phyloP scores from a whole-genome alignment of 2,797 vertebrate genomes.

The Scomberomorus guttatus region DNA sequence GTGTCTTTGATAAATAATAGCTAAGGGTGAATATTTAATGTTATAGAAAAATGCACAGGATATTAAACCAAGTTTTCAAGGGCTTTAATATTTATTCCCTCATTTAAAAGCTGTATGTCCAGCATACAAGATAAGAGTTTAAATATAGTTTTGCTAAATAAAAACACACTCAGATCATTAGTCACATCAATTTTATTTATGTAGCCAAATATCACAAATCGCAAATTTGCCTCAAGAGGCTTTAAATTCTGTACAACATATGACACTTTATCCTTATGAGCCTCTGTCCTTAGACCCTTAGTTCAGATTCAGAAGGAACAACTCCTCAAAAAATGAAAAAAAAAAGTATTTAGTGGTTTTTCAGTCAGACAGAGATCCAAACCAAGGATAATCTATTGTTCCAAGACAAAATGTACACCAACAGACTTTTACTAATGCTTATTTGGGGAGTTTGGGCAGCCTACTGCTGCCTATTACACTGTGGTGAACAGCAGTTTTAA shows the following conservation, averaged over 20 bases:
- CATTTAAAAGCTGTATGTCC: not conserved
- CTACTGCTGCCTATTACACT: slow-evolving; percentile 34
- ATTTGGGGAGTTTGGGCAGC: slow-evolving; percentile 34
- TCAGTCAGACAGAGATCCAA: not conserved
- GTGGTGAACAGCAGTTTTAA: slow-evolving; percentile 19
- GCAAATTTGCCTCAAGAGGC: not conserved
- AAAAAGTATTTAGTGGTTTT: too few species aligned
- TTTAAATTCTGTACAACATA: not conserved
- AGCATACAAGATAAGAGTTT: not conserved
- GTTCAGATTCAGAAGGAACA: too few species aligned
- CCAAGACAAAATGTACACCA: not conserved
- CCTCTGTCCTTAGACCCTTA: too few species aligned
- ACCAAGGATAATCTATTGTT: slow-evolving; percentile 5
- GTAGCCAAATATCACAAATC: not conserved
- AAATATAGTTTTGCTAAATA: not conserved
- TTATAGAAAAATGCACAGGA: not conserved
- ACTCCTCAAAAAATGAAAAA: too few species aligned
- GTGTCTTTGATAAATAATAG: not conserved
- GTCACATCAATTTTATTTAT: not conserved
- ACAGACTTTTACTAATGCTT: slow-evolving; percentile 31
- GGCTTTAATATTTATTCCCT: too few species aligned
- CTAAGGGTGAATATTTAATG: not conserved
- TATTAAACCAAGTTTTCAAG: not conserved
- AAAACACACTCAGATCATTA: not conserved
- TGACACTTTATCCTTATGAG: not conserved